Evolutionary conservation across 1,140 invertebrate species (phyloP), one percentile per base, ranked within the genome.

Genomic region (Panagrolaimus sp.): DNA sequence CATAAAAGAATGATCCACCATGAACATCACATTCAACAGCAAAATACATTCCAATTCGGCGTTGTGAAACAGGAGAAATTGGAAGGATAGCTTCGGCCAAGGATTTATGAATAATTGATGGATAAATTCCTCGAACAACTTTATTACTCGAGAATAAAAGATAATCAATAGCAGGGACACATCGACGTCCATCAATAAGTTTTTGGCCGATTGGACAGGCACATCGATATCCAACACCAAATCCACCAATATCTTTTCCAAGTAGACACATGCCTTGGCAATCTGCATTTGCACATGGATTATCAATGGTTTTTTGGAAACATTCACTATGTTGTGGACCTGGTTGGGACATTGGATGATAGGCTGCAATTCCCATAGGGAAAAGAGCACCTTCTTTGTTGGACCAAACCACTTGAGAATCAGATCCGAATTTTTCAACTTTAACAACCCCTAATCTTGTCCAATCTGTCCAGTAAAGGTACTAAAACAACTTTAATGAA

Each of bases 31-130:
- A 87, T 0, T 83, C 81, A 8, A 91, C 89, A 84, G 96, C 93
- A 82, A 94, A 98, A 83, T 98, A 96, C 21, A 98, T 84, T n/a
- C 94, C 94, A 5, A 98, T 94, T 83, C 96, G 96, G 78, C 94
- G 87, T 0, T 94, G 94, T 28, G 93, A 88, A 48, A 91, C 86
- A 0, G 93, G 94, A 0, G 94, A 92, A 1, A 88, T 85, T 9
- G 87, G 88, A 14, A 86, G 81, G 17, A 98, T 96, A 1, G 94
- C 94, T 83, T 98, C 94, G 73, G 90, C 92, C 78, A 96, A 93
- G 0, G 91, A 91, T 83, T 92, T 89, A 48, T 90, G 89, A 0
- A 94, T 89, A 0, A 93, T 92, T 76, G 95, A 88, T 24, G 96
- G 83, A 0, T 96, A 90, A 83, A 94, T 90, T 24, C 94, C 95